Percentiles rank a stretch among this genome's conserved stretches.
phyloP scores from a whole-genome alignment of 2,888 invertebrate species.

The Lottia gigantea region DNA sequence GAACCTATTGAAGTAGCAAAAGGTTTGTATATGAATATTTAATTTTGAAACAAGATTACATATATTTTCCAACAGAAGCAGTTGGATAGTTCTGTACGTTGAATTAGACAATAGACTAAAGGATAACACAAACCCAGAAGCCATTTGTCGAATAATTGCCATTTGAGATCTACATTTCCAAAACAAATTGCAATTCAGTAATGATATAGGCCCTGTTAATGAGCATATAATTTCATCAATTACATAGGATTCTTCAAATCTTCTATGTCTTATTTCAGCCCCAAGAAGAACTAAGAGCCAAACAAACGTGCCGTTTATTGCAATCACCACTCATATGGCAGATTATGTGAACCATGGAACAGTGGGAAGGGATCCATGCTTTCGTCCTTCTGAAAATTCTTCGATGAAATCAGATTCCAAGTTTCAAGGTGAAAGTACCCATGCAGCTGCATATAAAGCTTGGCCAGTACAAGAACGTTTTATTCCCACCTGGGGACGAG shows the following conservation, averaged over 20 bases:
- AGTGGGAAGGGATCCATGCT: conserved; percentile 10
- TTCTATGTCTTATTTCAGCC: neutral
- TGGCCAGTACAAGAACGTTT: conserved; percentile 19
- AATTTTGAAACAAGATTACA: no score
- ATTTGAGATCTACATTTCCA: no score
- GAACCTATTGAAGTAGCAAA: neutral
- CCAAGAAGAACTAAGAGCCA: neutral
- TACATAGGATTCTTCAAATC: no score
- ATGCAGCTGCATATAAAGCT: conserved; percentile 13
- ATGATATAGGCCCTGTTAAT: no score
- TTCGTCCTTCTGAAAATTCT: conserved; percentile 12
- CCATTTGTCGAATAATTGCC: no score
- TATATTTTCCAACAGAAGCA: no score
- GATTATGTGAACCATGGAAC: conserved; percentile 24
- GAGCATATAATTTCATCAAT: no score
- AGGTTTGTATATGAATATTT: neutral
- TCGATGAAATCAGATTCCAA: neutral
- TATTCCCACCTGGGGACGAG: conserved; percentile 22
- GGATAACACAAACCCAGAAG: no score
- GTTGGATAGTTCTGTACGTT: no score
- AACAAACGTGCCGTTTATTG: conserved; percentile 15
- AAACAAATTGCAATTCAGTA: no score
- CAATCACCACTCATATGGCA: conserved; percentile 22
- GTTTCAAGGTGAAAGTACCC: conserved; percentile 21
- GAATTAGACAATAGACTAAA: no score